Base-by-base conservation (phyloP, 2,113 vertebrate species). In the Montifringilla adamsi region DNA sequence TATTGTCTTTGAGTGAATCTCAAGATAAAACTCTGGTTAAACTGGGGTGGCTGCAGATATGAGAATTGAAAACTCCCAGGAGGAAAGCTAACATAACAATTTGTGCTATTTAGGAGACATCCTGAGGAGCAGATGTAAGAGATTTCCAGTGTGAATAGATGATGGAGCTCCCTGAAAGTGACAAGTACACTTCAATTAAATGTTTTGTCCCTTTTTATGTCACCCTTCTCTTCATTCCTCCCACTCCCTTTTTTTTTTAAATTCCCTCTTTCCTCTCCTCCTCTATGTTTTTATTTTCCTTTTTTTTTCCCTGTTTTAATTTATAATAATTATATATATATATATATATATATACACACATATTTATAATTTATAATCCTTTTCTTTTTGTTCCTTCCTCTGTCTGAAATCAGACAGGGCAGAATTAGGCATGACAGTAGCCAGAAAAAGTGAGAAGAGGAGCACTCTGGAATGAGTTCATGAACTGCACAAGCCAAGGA, bases 221-320 rank as follows among this genome's bases (percentile, higher is more conserved):
- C 10, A 59, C 1, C 18, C 4, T 35, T 46, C 17, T 72, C 5
- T 37, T 53, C 20, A 39, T 14, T 26, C 18, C 4, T 50, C 22
- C 11, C 2, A 4, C 1, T 10, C 0, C 6, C 24, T 33, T 66
- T 19, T 24, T 11, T 20, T 19, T 39, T 37, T 1, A 13, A 31
- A 30, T 5, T 5, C 3, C 5, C 4, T 31, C 10, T 30, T 22
- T 12, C 2, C 3, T 50, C 9, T 14, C 21, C 7, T 43, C 11
- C 5, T 26, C 9, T 33, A 4, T 14, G 7, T 4, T 31, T 24
- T 37, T 6, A 11, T 60, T 37, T 41, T 15, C 6, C 5, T 7
- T 31, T 10, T 5, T 5, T 52, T 10, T 11, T 0, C 1, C 3
- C 16, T 6, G 9, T 5, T 44, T 41, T 15, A 41, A 41, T 41